Evolutionary conservation across 2,113 vertebrate species (phyloP).

Genomic region (zebrafish (Danio rerio)): GRCz12tu NC_133198.1:235001-235500

Average conservation of each 20-base stretch:
- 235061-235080: slow-evolving; percentile 33
- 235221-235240: slow-evolving; percentile 50
- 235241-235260: slow-evolving; percentile 5
- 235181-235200: slow-evolving; percentile 32
- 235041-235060: slow-evolving; percentile 9
- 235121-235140: not conserved
- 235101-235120: too few species aligned
- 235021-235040: slow-evolving; percentile 11
- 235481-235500: not conserved
- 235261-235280: slow-evolving; percentile 13
- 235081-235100: too few species aligned
- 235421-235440: too few species aligned
- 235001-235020: slow-evolving; percentile 27
- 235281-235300: too few species aligned
- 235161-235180: slow-evolving; percentile 24
- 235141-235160: slow-evolving; percentile 22
- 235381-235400: too few species aligned
- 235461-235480: not conserved
- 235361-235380: too few species aligned
- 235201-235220: slow-evolving; percentile 10
- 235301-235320: not conserved
- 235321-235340: too few species aligned
- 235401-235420: too few species aligned
- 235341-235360: too few species aligned
- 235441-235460: not conserved